A percentile compares a stretch with the other conserved stretches of the same genome.
phyloP scores from a whole-genome alignment of 2,888 invertebrate genomes.

The Aphrophora alni region DNA sequence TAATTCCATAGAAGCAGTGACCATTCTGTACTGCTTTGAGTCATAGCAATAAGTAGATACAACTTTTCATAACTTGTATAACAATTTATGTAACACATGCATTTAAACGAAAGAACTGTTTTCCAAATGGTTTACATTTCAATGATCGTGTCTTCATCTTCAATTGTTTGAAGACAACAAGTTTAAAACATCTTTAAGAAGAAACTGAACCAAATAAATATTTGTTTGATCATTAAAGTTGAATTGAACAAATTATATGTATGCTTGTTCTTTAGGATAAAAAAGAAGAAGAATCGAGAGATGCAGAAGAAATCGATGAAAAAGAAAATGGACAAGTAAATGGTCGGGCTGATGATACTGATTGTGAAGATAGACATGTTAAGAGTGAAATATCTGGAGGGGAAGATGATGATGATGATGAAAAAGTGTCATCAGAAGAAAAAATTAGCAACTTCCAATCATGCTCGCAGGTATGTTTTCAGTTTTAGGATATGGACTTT shows the following conservation, averaged over 20 bases:
- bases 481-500: too few relatives aligned
- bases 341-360: conserved; percentile 17
- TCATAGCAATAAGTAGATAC: too few relatives aligned
- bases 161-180: too few relatives aligned
- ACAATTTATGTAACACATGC: too few relatives aligned
- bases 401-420: conserved; percentile 26
- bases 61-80: too few relatives aligned
- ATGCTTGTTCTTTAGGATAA: conserved; percentile 2
- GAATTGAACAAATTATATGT: background rate
- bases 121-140: too few relatives aligned
- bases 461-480: too few relatives aligned
- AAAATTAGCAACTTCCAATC: too few relatives aligned
- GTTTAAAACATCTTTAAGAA: background rate
- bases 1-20: too few relatives aligned
- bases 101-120: too few relatives aligned
- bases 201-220: background rate
- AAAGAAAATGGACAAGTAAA: conserved; percentile 25
- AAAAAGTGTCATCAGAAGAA: conserved; percentile 4
- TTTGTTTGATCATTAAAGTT: background rate
- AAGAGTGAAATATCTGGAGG: conserved; percentile 27
- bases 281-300: background rate
- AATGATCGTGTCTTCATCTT: too few relatives aligned
- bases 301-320: background rate
- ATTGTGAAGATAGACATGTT: conserved; percentile 16
- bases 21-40: too few relatives aligned